Evolutionary conservation across 1,140 invertebrate genomes (phyloP).

Genomic region (Goniozus legneri): DNA sequence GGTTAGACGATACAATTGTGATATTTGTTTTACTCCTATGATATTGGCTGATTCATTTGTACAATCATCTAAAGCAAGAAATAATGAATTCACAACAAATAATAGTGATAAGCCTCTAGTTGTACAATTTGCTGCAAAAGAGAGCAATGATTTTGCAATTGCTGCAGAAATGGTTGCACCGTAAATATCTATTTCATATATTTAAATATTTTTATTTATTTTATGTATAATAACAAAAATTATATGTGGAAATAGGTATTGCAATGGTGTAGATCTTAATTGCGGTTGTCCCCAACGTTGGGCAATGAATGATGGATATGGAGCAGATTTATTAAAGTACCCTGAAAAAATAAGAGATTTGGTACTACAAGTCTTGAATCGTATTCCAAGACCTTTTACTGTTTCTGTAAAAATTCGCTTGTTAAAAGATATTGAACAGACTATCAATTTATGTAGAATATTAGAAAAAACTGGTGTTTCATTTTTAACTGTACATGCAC

Average conservation of each 20-base stretch:
- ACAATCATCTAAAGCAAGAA: slow-evolving; percentile 80
- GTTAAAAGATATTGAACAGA: slow-evolving; percentile 58
- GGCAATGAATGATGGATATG: slow-evolving; percentile 89
- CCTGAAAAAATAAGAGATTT: slow-evolving; percentile 83
- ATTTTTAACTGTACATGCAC: slow-evolving; percentile 87
- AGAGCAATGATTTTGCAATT: slow-evolving; percentile 75
- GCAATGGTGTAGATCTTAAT: slow-evolving; percentile 91
- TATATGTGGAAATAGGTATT: slow-evolving; percentile 59
- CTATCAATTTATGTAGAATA: slow-evolving; percentile 71
- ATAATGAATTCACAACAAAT: slow-evolving; percentile 85
- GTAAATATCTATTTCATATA: slow-evolving; percentile 54
- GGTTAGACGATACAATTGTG: slow-evolving; percentile 80
- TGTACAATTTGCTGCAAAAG: slow-evolving; percentile 93
- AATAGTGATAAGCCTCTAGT: slow-evolving; percentile 77
- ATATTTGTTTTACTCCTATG: slow-evolving; percentile 94
- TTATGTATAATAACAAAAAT: neutral
- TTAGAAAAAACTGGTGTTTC: slow-evolving; percentile 81
- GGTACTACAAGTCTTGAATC: slow-evolving; percentile 70
- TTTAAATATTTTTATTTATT: slow-evolving; percentile 9
- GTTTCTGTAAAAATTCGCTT: slow-evolving; percentile 92
- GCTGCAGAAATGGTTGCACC: slow-evolving; percentile 81
- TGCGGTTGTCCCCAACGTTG: slow-evolving; percentile 96
- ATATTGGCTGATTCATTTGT: slow-evolving; percentile 92
- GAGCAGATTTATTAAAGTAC: slow-evolving; percentile 77
- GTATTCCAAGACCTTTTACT: slow-evolving; percentile 72